Evolutionary conservation across 2,888 invertebrate species (phyloP).

Genomic region (Caenorhabditis macrosperma): DNA sequence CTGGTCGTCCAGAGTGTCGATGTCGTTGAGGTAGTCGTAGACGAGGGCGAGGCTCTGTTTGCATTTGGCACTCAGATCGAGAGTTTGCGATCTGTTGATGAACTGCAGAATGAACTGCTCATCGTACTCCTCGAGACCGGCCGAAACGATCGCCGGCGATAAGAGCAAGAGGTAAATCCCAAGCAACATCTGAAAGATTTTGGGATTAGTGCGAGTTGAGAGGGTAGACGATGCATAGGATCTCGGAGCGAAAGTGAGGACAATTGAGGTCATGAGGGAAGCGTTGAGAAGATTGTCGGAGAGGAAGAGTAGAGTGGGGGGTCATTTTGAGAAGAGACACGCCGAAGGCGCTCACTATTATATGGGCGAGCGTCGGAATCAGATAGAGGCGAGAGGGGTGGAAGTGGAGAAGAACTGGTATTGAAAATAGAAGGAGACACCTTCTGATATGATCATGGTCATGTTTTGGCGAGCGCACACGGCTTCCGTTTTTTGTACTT

Average conservation of each 20-base stretch:
- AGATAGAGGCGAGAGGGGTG: constrained; percentile 25
- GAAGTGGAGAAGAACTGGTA: constrained; percentile 42
- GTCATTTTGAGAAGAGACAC: constrained; percentile 42
- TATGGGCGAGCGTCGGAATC: constrained; percentile 42
- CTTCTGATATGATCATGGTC: constrained; percentile 48
- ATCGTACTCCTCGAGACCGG: constrained; percentile 61
- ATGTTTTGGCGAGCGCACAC: constrained; percentile 26
- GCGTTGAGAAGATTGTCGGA: constrained; percentile 19
- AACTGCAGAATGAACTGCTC: constrained; percentile 62
- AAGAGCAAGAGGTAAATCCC: constrained; percentile 49
- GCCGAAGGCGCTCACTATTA: constrained; percentile 48
- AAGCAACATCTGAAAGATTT: constrained; percentile 53
- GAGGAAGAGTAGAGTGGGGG: constrained; percentile 10
- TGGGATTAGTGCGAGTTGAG: not conserved
- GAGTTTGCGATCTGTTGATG: constrained; percentile 58
- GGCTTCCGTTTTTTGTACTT: constrained; percentile 54
- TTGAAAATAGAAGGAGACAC: constrained; percentile 34
- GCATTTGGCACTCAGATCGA: constrained; percentile 68
- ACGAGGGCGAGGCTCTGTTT: constrained; percentile 68
- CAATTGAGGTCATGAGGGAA: constrained; percentile 49
- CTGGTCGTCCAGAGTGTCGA: constrained; percentile 74
- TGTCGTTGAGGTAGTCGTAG: constrained; percentile 72
- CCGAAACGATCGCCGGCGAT: constrained; percentile 38
- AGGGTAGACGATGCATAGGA: constrained; percentile 4
- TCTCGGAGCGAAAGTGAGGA: constrained; percentile 48